Percentiles rank a stretch among this genome's conserved stretches.
Evolutionary conservation across 2,888 invertebrate genomes (phyloP).

Genomic region (Brenthis hecate): DNA sequence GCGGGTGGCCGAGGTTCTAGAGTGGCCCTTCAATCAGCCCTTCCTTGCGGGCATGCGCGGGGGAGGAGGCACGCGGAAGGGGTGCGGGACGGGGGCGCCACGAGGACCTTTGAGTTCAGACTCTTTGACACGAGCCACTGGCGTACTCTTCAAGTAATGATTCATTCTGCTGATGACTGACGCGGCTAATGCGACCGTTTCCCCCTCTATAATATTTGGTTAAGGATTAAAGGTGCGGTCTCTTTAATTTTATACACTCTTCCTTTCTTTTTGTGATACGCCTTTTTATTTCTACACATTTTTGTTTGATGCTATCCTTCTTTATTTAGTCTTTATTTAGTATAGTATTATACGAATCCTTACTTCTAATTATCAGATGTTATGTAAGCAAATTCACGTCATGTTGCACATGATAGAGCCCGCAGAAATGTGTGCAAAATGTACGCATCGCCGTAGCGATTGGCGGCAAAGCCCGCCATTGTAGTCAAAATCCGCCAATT

Average conservation of each 20-base stretch:
- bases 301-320: not conserved
- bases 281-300: conserved; percentile 20
- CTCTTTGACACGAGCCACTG: conserved; percentile 82
- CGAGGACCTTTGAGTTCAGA: conserved; percentile 79
- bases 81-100: conserved; percentile 48
- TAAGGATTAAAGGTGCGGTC: conserved; percentile 58
- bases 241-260: conserved; percentile 35
- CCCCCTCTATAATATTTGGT: conserved; percentile 66
- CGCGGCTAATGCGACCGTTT: conserved; percentile 77
- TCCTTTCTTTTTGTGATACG: conserved; percentile 13
- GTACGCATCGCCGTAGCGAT: conserved; percentile 50
- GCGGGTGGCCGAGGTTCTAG: conserved; percentile 79
- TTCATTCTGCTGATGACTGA: conserved; percentile 82
- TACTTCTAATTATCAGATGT: not conserved
- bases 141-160: conserved; percentile 82
- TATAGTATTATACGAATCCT: not conserved
- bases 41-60: conserved; percentile 67
- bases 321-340: not conserved
- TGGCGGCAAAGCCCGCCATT: conserved; percentile 58
- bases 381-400: not conserved
- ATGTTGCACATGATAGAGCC: not conserved
- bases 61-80: conserved; percentile 49
- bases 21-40: conserved; percentile 82
- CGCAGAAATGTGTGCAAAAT: conserved; percentile 16
- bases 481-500: conserved; percentile 56